phyloP scores from a whole-genome alignment of 2,888 invertebrate species.

The Phyllotreta cruciferae region DNA sequence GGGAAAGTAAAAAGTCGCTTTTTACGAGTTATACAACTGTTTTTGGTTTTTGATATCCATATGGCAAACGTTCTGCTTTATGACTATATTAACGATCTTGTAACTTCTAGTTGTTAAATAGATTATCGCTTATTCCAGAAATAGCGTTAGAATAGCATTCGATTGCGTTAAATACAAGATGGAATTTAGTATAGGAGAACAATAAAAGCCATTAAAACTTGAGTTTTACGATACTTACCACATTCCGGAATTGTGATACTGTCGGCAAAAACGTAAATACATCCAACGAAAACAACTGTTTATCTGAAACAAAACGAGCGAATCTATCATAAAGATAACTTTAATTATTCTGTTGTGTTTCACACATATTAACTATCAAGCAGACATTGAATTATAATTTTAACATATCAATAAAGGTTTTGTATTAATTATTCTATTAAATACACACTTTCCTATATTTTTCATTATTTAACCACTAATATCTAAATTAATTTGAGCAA shows the following conservation, averaged over 20 bases:
- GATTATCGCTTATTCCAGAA: conserved; percentile 21
- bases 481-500: not conserved
- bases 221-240: not conserved
- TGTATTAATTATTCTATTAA: too few relatives aligned
- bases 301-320: too few relatives aligned
- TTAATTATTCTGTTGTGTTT: too few relatives aligned
- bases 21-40: conserved; percentile 21
- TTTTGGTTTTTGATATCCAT: conserved; percentile 42
- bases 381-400: too few relatives aligned
- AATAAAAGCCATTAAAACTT: conserved; percentile 1
- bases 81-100: conserved; percentile 32
- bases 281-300: too few relatives aligned
- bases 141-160: not conserved
- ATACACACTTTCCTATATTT: too few relatives aligned
- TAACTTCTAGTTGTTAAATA: conserved; percentile 17
- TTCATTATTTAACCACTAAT: too few relatives aligned
- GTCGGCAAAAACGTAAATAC: too few relatives aligned
- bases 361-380: too few relatives aligned
- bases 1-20: conserved; percentile 24
- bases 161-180: not conserved
- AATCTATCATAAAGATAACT: too few relatives aligned
- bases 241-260: too few relatives aligned
- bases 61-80: conserved; percentile 43
- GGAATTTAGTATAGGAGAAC: not conserved
- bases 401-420: too few relatives aligned